Percentiles rank a stretch among this genome's conserved stretches.
phyloP scores from a whole-genome alignment of 2,888 invertebrate genomes.

The Chloromyia formosa region DNA sequence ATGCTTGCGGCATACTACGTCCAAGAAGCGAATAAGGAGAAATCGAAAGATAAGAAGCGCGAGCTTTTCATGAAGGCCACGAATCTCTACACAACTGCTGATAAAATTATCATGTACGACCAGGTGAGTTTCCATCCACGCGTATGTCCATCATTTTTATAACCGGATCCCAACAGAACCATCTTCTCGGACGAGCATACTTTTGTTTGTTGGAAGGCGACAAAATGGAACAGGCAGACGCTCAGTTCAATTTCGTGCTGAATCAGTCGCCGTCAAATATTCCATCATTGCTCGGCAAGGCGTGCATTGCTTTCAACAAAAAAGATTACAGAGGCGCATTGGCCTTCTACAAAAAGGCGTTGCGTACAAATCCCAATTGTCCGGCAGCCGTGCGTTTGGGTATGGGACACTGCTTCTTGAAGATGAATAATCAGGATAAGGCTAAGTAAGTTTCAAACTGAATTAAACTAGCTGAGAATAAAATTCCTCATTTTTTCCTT shows the following conservation, averaged over 20 bases:
- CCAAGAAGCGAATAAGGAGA: conserved; percentile 93
- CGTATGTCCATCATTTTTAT: background rate
- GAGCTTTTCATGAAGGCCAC: conserved; percentile 97
- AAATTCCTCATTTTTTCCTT: conserved; percentile 51
- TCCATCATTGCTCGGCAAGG: conserved; percentile 96
- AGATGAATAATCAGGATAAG: conserved; percentile 93
- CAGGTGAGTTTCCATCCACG: conserved; percentile 65
- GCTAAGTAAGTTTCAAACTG: conserved; percentile 75
- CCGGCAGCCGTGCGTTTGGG: conserved; percentile 96
- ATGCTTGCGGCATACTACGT: conserved; percentile 99
- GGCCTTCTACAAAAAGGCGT: conserved; percentile 97
- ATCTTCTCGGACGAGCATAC: conserved; percentile 96
- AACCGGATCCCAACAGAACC: conserved; percentile 75
- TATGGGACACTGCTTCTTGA: conserved; percentile 99
- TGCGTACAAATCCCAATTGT: conserved; percentile 95
- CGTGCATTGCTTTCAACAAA: conserved; percentile 98
- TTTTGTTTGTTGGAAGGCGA: conserved; percentile 98
- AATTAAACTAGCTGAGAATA: too few relatives aligned
- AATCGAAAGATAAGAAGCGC: conserved; percentile 91
- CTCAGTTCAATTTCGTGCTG: conserved; percentile 98
- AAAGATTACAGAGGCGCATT: conserved; percentile 95
- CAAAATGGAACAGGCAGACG: conserved; percentile 99
- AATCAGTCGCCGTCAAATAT: conserved; percentile 96
- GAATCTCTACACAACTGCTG: conserved; percentile 95
- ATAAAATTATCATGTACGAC: conserved; percentile 99